These are phyloP conservation scores for Heliconius cydno DNA, from an alignment of 2,888 invertebrate genomes.

Conservation along the genomic window DNA sequence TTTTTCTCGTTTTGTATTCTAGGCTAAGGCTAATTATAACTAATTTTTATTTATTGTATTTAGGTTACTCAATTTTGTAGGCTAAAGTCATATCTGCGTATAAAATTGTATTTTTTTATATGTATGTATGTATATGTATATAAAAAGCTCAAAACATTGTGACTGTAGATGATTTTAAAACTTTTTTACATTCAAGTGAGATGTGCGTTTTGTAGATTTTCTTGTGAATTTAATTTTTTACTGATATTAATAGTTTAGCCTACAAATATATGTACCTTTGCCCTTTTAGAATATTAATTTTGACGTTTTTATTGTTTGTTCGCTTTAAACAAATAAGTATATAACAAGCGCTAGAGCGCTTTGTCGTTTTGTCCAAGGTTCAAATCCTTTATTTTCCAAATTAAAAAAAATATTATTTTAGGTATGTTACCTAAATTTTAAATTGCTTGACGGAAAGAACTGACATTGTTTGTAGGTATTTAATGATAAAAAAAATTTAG, in stretches of 20 bases:
- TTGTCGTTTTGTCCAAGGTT: not conserved
- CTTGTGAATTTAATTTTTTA: not conserved
- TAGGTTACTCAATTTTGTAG: constrained; percentile 13
- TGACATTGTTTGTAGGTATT: constrained; percentile 35
- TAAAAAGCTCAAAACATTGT: constrained; percentile 22
- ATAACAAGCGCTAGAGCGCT: not conserved
- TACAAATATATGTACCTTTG: constrained; percentile 1
- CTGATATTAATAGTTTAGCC: constrained; percentile 16
- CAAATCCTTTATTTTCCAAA: not conserved
- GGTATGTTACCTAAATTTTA: not conserved
- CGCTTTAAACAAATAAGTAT: not conserved
- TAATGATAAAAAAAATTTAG: constrained; percentile 7
- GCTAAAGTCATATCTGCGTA: constrained; percentile 12
- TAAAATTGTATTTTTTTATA: constrained; percentile 4
- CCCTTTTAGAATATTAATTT: not conserved
- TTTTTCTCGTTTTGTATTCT: constrained; percentile 21
- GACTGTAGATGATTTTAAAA: constrained; percentile 19
- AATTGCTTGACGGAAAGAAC: constrained; percentile 24
- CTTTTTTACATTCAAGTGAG: constrained; percentile 10
- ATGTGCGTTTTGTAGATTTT: constrained; percentile 10
- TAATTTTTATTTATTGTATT: constrained; percentile 24
- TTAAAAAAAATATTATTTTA: not conserved
- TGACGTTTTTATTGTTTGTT: not conserved
- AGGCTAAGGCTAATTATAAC: constrained; percentile 16
- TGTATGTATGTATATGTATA: constrained; percentile 3